Base-by-base conservation (phyloP, 2,797 vertebrate species). In the Propithecus perrieri region DNA sequence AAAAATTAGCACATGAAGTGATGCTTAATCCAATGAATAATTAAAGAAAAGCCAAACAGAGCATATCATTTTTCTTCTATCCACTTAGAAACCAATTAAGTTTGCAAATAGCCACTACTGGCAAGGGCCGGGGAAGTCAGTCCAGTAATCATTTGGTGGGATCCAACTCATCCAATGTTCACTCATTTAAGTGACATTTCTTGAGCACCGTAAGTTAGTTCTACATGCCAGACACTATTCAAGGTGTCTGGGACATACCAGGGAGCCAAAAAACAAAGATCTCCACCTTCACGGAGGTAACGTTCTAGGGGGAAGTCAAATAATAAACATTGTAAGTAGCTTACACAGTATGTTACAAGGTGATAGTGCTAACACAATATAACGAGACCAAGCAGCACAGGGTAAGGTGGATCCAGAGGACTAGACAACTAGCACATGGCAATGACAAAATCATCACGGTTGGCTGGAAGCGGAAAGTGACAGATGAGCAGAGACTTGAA, bases 391-490 rank as follows among this genome's bases (percentile, higher is more conserved):
- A 86, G 50, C 7, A 1, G 14, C 57, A 38, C 33, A n/a, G 28
- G 17, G 5, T 50, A 46, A 5, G 4, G 18, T 17, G 13, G 38
- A 86, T 12, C 26, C 72, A 55, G n/a, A 59, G 28, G 24, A 61
- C 71, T 57, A 20, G 28, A 12, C n/a, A 35, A 13, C n/a, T 0
- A 6, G 69, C 63, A 13, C 0, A 1, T 3, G 53, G 72, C 5
- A 43, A 20, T 12, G 65, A 46, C 46, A 53, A 71, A 14, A 15
- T 59, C 9, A 17, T 7, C 43, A 20, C 15, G 15, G 74, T 61
- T 59, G 57, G 57, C 11, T 22, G 46, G 15, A 20, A 30, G n/a
- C 38, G 57, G 59, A n/a, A 76, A 65, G 30, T 24, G 50, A 78
- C 81, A 67, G 35, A 30, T 7, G 72, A 48, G 24, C 30, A 48